Conservation (phyloP, 2,113 vertebrate species). For the Cyprinodon variegatus region DNA sequence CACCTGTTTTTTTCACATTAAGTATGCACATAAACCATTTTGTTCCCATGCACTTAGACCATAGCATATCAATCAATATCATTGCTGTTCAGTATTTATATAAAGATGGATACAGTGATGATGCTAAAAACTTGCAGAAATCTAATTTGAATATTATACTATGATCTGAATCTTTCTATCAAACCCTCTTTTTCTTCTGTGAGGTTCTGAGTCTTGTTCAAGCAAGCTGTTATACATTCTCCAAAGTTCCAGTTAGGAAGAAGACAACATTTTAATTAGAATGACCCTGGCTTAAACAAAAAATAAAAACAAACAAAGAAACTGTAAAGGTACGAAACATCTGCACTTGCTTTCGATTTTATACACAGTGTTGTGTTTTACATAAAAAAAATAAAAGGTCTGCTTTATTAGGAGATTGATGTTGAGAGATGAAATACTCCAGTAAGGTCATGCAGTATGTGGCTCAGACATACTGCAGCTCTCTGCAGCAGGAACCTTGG, state of each 20-base stretch:
- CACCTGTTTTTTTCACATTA: not conserved
- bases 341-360: not conserved
- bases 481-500: too few relatives aligned
- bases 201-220: too few relatives aligned
- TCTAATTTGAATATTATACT: too few relatives aligned
- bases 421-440: not conserved
- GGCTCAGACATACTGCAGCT: not conserved
- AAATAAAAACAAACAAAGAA: too few relatives aligned
- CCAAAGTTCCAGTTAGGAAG: too few relatives aligned
- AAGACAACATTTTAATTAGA: too few relatives aligned
- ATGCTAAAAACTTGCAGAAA: too few relatives aligned
- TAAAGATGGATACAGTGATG: not conserved
- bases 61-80: not conserved
- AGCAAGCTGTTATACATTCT: too few relatives aligned
- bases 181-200: too few relatives aligned
- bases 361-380: not conserved
- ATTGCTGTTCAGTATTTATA: not conserved
- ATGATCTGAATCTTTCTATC: too few relatives aligned
- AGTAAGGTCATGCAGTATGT: not conserved
- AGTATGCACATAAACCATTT: not conserved
- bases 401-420: not conserved
- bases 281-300: too few relatives aligned
- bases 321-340: too few relatives aligned
- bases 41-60: not conserved
- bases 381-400: not conserved